phyloP scores from a whole-genome alignment of 1,140 invertebrate species.

The Drosophila subobscura region DNA sequence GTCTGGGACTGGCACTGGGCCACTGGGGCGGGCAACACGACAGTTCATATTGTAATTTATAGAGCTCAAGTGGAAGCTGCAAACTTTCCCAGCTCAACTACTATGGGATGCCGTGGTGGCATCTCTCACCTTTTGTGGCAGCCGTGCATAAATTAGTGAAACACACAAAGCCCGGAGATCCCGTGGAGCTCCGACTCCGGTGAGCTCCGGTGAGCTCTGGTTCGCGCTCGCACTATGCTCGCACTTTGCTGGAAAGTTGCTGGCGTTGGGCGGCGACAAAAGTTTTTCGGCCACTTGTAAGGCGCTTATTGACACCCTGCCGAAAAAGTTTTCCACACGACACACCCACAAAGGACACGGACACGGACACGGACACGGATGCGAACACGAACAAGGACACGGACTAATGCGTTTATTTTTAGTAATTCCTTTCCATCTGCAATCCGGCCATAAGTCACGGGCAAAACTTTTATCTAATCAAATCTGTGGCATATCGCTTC shows the following conservation, averaged over 20 bases:
- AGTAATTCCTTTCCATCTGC: background rate
- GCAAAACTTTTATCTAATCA: conserved; percentile 43
- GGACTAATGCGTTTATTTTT: conserved; percentile 34
- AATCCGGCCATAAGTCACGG: conserved; percentile 15
- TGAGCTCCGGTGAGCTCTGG: conserved; percentile 6
- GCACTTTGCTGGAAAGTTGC: conserved; percentile 29
- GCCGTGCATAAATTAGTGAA: conserved; percentile 72
- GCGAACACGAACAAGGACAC: background rate
- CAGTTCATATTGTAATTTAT: conserved; percentile 78
- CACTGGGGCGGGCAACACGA: conserved; percentile 13
- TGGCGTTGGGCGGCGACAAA: conserved; percentile 37
- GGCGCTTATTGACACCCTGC: conserved; percentile 71
- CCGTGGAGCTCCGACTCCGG: background rate
- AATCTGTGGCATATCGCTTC: conserved; percentile 23
- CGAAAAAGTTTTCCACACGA: conserved; percentile 28
- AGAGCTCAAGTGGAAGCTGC: conserved; percentile 59
- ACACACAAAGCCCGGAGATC: conserved; percentile 36
- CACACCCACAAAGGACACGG: conserved; percentile 3
- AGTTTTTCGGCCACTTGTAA: conserved; percentile 73
- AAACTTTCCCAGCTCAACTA: conserved; percentile 44
- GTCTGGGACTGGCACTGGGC: too few relatives aligned
- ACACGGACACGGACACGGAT: background rate
- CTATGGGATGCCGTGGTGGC: background rate
- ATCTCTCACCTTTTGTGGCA: conserved; percentile 59
- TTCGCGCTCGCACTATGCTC: conserved; percentile 26